Conservation (phyloP, 2,888 invertebrate genomes). For the Cerceris rybyensis region DNA sequence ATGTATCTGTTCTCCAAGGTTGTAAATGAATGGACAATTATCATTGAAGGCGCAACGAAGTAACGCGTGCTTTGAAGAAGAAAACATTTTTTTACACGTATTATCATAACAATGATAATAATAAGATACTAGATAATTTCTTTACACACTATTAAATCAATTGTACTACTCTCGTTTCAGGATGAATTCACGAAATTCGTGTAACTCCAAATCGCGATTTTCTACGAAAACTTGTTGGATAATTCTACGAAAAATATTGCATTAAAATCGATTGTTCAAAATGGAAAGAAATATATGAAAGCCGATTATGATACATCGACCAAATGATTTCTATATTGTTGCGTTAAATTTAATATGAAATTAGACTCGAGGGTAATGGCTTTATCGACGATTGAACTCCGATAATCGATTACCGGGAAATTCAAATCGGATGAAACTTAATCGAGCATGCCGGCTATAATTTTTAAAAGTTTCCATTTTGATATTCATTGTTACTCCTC, state of each 20-base stretch:
- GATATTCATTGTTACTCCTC: conserved; percentile 60
- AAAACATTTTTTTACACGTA: not conserved
- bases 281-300: conserved; percentile 7
- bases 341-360: conserved; percentile 47
- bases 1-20: conserved; percentile 11
- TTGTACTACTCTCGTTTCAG: too few relatives aligned
- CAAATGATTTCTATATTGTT: conserved; percentile 44
- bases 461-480: conserved; percentile 62
- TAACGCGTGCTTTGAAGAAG: not conserved
- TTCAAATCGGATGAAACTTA: conserved; percentile 63
- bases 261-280: not conserved
- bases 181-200: too few relatives aligned
- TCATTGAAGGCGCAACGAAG: conserved; percentile 9
- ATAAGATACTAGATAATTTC: too few relatives aligned
- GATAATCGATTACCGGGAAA: conserved; percentile 54
- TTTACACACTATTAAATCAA: too few relatives aligned
- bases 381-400: conserved; percentile 42
- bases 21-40: conserved; percentile 13
- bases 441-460: conserved; percentile 48
- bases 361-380: conserved; percentile 55
- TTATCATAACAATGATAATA: too few relatives aligned
- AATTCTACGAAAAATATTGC: not conserved
- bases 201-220: not conserved
- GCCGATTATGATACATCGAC: conserved; percentile 39
- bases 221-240: not conserved